A percentile compares a stretch with the other conserved stretches of the same genome.
phyloP scores from a whole-genome alignment of 2,797 vertebrate genomes.

The Denticeps clupeoides region DNA sequence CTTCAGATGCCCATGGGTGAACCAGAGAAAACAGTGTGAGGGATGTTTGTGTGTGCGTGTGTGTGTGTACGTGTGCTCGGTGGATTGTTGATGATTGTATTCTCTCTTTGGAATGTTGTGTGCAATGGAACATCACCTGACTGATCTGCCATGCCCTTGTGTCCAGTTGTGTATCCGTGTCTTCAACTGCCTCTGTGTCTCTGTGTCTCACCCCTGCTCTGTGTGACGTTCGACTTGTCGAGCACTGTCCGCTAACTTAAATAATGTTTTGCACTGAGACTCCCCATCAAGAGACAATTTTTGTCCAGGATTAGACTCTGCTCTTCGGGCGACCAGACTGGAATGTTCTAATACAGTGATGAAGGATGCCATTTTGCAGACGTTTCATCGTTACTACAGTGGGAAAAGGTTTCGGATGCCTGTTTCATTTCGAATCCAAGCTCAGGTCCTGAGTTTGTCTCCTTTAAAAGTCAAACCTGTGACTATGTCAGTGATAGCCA shows the following conservation, averaged over 20 bases:
- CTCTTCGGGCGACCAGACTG: too few species aligned
- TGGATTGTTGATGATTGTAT: background rate
- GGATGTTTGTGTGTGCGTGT: background rate
- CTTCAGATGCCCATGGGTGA: too few species aligned
- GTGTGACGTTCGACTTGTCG: too few species aligned
- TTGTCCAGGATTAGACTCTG: too few species aligned
- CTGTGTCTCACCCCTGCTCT: background rate
- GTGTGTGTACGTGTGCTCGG: background rate
- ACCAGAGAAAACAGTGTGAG: background rate
- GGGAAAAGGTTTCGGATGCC: background rate
- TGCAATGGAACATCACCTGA: background rate
- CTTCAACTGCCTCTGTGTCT: background rate
- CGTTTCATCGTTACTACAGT: background rate
- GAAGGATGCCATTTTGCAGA: background rate
- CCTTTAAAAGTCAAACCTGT: slow-evolving; percentile 34
- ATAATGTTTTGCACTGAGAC: too few species aligned
- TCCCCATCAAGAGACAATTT: too few species aligned
- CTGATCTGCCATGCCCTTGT: background rate
- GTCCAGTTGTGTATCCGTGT: background rate
- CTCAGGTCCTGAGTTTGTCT: slow-evolving; percentile 35
- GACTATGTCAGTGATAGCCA: slow-evolving; percentile 34
- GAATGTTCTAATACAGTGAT: background rate
- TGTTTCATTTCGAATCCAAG: background rate
- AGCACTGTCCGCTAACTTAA: too few species aligned
- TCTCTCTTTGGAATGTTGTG: background rate